phyloP scores from a whole-genome alignment of 2,797 vertebrate genomes.

The Remorina albescens region DNA sequence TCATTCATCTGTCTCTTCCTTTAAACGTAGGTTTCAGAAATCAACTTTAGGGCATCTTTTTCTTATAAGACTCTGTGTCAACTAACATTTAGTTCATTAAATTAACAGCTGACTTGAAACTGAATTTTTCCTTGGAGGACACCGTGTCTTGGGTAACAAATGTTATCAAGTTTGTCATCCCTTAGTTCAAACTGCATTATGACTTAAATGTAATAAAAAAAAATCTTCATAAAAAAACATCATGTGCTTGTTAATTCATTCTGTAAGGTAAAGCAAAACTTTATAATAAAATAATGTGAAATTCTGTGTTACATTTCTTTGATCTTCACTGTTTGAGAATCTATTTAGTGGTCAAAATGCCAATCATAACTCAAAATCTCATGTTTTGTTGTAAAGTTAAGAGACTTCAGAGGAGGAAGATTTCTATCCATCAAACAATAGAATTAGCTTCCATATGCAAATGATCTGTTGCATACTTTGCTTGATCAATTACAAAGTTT shows the following conservation, averaged over 20 bases:
- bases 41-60: background rate
- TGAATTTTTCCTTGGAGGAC: constrained; percentile 3
- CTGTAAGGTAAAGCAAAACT: background rate
- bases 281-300: background rate
- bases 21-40: background rate
- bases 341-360: background rate
- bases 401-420: background rate
- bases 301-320: background rate
- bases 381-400: background rate
- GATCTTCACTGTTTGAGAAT: background rate
- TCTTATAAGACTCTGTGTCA: constrained; percentile 21
- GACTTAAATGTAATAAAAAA: background rate
- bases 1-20: background rate
- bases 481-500: no score
- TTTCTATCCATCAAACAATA: background rate
- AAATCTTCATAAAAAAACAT: background rate
- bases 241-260: background rate
- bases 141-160: background rate
- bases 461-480: no score
- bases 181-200: background rate
- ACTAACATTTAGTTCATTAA: background rate
- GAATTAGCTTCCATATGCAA: no score
- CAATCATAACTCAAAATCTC: background rate
- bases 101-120: background rate
- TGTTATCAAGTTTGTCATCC: constrained; percentile 2